phyloP scores from a whole-genome alignment of 2,888 invertebrate genomes.

The Callimorpha dominula region DNA sequence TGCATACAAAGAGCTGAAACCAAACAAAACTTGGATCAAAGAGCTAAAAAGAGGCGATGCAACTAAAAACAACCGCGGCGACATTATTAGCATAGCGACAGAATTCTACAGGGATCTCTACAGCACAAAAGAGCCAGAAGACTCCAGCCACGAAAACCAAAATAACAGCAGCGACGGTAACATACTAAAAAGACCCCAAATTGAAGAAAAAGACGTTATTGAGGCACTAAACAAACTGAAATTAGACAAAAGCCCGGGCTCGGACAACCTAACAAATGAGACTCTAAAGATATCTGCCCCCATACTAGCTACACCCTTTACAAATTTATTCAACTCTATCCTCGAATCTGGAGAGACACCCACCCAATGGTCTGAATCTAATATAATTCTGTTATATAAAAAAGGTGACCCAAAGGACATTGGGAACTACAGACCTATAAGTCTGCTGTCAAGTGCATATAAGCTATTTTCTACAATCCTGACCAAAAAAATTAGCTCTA shows the following conservation, averaged over 20 bases:
- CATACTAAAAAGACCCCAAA: background rate
- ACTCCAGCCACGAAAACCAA: background rate
- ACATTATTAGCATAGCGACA: too few species aligned
- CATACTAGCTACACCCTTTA: background rate
- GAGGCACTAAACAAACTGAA: background rate
- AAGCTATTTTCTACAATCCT: constrained; percentile 9
- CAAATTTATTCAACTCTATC: background rate
- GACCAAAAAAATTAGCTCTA: background rate
- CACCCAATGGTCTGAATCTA: too few species aligned
- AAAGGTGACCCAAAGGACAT: too few species aligned
- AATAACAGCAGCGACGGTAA: constrained; percentile 1
- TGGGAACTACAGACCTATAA: too few species aligned
- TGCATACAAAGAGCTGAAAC: too few species aligned
- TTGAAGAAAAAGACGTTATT: background rate
- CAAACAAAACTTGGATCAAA: too few species aligned
- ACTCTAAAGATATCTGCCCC: background rate
- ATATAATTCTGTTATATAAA: too few species aligned
- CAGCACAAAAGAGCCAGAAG: constrained; percentile 3
- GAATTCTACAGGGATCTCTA: background rate
- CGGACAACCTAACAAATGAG: background rate
- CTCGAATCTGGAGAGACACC: too few species aligned
- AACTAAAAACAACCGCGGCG: too few species aligned
- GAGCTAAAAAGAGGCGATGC: too few species aligned
- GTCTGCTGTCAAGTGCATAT: background rate
- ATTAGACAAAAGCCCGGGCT: too few species aligned